These are phyloP conservation scores for Drosophila borborema DNA, from an alignment of 2,888 invertebrate genomes.

Conservation along the genomic window DNA sequence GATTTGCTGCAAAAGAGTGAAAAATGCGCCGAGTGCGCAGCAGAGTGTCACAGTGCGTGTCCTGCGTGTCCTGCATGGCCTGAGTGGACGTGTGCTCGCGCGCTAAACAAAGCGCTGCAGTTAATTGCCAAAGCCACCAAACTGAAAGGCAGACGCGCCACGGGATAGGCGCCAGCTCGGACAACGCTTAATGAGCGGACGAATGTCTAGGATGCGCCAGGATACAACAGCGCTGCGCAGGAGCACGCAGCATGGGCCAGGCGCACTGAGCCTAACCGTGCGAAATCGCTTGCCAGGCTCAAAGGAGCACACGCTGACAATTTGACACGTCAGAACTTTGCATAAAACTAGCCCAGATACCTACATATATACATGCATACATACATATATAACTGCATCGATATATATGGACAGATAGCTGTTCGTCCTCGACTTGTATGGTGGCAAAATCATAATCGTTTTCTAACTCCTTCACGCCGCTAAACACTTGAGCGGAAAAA, in stretches of 20 bases:
- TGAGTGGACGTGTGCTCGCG: conserved; percentile 39
- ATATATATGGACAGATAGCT: neutral
- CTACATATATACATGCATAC: neutral
- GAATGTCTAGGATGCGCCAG: conserved; percentile 45
- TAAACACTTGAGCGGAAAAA: conserved; percentile 25
- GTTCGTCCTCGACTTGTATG: conserved; percentile 68
- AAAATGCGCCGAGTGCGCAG: conserved; percentile 56
- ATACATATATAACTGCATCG: neutral
- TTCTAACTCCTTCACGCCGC: conserved; percentile 70
- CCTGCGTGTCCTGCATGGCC: conserved; percentile 13
- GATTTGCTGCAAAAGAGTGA: conserved; percentile 72
- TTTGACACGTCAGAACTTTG: conserved; percentile 67
- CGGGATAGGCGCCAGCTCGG: conserved; percentile 74
- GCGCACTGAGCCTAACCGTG: conserved; percentile 60
- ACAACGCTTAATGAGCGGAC: conserved; percentile 59
- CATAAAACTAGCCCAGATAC: conserved; percentile 10
- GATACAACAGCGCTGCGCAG: conserved; percentile 27
- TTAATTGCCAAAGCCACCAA: conserved; percentile 81
- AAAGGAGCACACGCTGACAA: conserved; percentile 62
- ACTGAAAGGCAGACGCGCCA: conserved; percentile 58
- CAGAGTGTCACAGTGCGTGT: conserved; percentile 44
- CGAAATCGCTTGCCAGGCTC: conserved; percentile 56
- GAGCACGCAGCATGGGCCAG: conserved; percentile 60
- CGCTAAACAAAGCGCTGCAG: conserved; percentile 65
- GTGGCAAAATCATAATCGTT: conserved; percentile 76